A percentile compares a stretch with the other conserved stretches of the same genome.
These are phyloP conservation scores for Phoebastria nigripes DNA, from an alignment of 2,797 vertebrate species.

Conservation along the genomic window DNA sequence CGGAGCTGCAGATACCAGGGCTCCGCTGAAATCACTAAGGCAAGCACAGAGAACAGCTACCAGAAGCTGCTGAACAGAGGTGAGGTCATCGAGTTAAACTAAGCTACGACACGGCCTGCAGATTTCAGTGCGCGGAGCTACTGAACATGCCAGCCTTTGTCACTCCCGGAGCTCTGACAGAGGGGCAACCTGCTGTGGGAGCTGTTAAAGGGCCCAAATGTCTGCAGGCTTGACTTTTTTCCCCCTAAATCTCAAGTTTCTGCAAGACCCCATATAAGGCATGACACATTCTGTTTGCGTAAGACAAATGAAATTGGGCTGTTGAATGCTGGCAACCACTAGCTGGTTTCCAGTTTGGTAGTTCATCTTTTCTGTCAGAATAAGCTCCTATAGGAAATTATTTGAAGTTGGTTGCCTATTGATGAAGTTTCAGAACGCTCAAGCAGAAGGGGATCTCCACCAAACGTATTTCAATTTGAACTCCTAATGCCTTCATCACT, in stretches of 20 bases:
- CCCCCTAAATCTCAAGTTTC: not conserved
- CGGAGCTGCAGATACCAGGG: slow-evolving; percentile 17
- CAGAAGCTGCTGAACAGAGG: not conserved
- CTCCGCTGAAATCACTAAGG: not conserved
- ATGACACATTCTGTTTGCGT: not conserved
- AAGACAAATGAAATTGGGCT: not conserved
- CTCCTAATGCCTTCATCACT: not conserved
- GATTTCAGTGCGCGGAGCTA: not conserved
- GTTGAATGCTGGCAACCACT: not conserved
- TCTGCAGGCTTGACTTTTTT: not conserved
- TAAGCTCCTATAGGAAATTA: not conserved
- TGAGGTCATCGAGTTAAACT: not conserved
- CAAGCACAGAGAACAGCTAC: not conserved
- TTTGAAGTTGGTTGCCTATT: not conserved
- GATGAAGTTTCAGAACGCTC: not conserved
- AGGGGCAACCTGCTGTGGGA: not conserved
- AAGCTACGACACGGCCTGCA: not conserved
- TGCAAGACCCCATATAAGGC: not conserved
- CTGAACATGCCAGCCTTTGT: not conserved
- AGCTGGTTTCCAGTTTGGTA: not conserved
- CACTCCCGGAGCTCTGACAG: not conserved
- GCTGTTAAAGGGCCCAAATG: not conserved
- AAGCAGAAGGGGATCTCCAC: not conserved
- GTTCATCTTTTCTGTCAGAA: not conserved
- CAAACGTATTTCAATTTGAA: not conserved